Evolutionary conservation across 2,113 vertebrate genomes (phyloP), one percentile per base, ranked within the genome.

Genomic region (Sphaerodactylus townsendi): DNA sequence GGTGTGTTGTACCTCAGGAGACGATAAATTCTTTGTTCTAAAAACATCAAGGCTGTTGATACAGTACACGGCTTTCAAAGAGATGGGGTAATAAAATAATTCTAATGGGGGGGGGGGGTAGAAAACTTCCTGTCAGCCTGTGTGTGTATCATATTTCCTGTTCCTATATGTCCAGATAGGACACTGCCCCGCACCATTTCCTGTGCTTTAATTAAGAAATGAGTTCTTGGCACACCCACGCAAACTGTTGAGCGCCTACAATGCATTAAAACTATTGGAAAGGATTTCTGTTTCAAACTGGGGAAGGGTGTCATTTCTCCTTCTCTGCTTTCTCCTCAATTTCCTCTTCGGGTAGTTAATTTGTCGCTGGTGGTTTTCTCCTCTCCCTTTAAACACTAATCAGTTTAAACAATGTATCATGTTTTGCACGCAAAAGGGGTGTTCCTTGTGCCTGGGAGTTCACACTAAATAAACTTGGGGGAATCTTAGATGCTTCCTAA

Each of bases 21-120:
- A 83, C 62, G 83, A 91, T 94, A 94, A 94, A 94, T 94, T 93
- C 90, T 94, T 93, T 94, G 92, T 94, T 94, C 90, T 93, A 94
- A 94, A 94, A 93, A 85, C 91, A 94, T 94, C 91, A 92, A 88
- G 89, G 77, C 28, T 50, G 77, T 90, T 91, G 89, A 91, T 94
- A 84, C 79, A 86, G 74, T 89, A 79, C 74, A 74, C 77, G 84
- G 87, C 65, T 91, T 91, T 94, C 86, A 85, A 87, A 85, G 86
- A 89, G 69, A 83, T 74, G 75, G 48, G 37, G 82, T 48, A 48
- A 82, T 74, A 74, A 82, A 82, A 44, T 6, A 14, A 37, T 65
- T 82, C 73, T 74, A 28, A 74, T 53, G 14, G 19, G 65, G 53
- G n/a, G 50, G 14, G 28, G n/a, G 23, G 7, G 50, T 48, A 70